Percentiles rank a stretch among this genome's conserved stretches.
These are phyloP conservation scores for Brachionus calyciflorus DNA, from an alignment of 1,140 invertebrate genomes.

Conservation along the genomic window DNA sequence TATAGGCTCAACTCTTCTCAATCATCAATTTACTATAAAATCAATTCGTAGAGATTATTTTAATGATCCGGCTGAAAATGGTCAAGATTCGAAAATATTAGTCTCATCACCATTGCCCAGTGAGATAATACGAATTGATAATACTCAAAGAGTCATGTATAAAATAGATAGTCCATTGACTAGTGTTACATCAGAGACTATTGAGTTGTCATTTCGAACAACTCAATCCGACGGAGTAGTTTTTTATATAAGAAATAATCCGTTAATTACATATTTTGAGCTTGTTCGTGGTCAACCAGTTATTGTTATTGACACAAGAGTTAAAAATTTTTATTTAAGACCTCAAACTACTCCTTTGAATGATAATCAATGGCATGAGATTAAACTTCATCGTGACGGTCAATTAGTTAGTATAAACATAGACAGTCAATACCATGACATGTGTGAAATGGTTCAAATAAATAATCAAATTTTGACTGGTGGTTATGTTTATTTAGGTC, in stretches of 20 bases:
- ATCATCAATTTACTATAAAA: constrained; percentile 20
- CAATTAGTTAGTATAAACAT: constrained; percentile 14
- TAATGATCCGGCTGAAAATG: not conserved
- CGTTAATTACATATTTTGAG: constrained; percentile 38
- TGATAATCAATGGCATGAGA: constrained; percentile 43
- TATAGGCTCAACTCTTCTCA: not conserved
- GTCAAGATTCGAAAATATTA: constrained; percentile 10
- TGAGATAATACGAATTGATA: constrained; percentile 42
- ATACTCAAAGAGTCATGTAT: constrained; percentile 40
- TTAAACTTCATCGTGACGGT: constrained; percentile 36
- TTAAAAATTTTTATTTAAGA: constrained; percentile 30
- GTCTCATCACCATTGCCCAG: constrained; percentile 24
- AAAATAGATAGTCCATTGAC: constrained; percentile 41
- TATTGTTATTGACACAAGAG: constrained; percentile 19
- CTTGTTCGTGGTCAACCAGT: constrained; percentile 24
- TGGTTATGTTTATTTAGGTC: constrained; percentile 34
- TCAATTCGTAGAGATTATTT: constrained; percentile 14
- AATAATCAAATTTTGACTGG: constrained; percentile 18
- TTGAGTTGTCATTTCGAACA: constrained; percentile 36
- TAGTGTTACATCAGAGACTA: constrained; percentile 27
- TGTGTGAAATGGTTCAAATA: constrained; percentile 7
- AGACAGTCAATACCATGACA: constrained; percentile 44
- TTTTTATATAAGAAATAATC: constrained; percentile 29
- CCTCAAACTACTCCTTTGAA: constrained; percentile 13
- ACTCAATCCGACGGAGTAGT: constrained; percentile 17